Percentiles rank a stretch among this genome's conserved stretches.
These are phyloP conservation scores for Elegia similella DNA, from an alignment of 2,888 invertebrate species.

Conservation along the genomic window DNA sequence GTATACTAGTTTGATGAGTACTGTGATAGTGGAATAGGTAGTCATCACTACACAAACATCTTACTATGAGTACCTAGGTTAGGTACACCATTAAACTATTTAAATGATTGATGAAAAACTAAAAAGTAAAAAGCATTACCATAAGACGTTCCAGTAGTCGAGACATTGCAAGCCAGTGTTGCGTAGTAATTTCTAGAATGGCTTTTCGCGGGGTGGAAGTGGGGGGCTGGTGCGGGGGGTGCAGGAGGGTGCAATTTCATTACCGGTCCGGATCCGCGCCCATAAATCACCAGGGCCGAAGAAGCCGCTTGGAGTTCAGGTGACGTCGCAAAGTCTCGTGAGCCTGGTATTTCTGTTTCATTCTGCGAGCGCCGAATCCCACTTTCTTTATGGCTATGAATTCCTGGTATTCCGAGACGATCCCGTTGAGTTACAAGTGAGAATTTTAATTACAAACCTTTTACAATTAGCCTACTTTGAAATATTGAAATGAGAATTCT, in stretches of 20 bases:
- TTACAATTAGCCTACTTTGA: constrained; percentile 49
- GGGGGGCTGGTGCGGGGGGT: constrained; percentile 45
- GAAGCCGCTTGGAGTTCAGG: constrained; percentile 76
- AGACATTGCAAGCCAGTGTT: constrained; percentile 67
- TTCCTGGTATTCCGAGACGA: constrained; percentile 57
- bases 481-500: constrained; percentile 38
- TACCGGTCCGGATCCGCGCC: constrained; percentile 80
- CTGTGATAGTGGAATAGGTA: too few relatives aligned
- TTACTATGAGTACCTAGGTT: too few relatives aligned
- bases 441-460: constrained; percentile 71
- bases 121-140: constrained; percentile 56
- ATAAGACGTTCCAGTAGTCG: constrained; percentile 48
- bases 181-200: constrained; percentile 81
- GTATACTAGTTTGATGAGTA: too few relatives aligned
- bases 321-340: constrained; percentile 75
- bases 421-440: constrained; percentile 48
- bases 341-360: constrained; percentile 73
- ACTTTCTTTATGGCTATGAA: constrained; percentile 75
- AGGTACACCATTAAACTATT: background rate
- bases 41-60: too few relatives aligned
- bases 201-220: constrained; percentile 44
- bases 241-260: constrained; percentile 80
- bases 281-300: constrained; percentile 83
- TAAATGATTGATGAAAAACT: constrained; percentile 48
- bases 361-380: constrained; percentile 61